Percentiles rank a stretch among this genome's conserved stretches.
These are phyloP conservation scores for Tenthredo scrophulariae DNA, from an alignment of 2,888 invertebrate species.

Conservation along the genomic window DNA sequence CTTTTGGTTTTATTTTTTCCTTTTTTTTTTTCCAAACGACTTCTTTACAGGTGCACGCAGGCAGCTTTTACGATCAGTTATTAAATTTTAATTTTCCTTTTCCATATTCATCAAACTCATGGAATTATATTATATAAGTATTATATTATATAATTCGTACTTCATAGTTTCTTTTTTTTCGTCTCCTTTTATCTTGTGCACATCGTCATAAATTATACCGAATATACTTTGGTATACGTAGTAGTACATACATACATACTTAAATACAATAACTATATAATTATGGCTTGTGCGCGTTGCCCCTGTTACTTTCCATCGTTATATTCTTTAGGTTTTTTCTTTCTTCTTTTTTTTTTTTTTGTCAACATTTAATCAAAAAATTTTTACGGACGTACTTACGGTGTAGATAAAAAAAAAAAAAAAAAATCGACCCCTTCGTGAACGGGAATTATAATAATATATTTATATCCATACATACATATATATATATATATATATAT, in stretches of 20 bases:
- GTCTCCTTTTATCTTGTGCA: neutral
- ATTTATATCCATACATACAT: too few relatives aligned
- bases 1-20: neutral
- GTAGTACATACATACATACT: neutral
- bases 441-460: neutral
- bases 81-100: neutral
- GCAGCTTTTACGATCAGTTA: neutral
- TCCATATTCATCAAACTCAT: neutral
- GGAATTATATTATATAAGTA: neutral
- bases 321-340: neutral
- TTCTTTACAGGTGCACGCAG: neutral
- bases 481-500: neutral
- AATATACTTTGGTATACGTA: neutral
- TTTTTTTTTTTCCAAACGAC: neutral
- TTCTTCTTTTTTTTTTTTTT: neutral
- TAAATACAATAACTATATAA: conserved; percentile 4
- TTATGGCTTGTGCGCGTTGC: neutral
- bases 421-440: neutral
- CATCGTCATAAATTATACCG: neutral
- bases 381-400: neutral
- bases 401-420: neutral
- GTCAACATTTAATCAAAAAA: neutral
- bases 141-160: neutral
- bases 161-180: neutral
- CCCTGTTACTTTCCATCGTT: neutral